phyloP scores from a whole-genome alignment of 2,797 vertebrate genomes.

The Petrocephalus schoutedeni region DNA sequence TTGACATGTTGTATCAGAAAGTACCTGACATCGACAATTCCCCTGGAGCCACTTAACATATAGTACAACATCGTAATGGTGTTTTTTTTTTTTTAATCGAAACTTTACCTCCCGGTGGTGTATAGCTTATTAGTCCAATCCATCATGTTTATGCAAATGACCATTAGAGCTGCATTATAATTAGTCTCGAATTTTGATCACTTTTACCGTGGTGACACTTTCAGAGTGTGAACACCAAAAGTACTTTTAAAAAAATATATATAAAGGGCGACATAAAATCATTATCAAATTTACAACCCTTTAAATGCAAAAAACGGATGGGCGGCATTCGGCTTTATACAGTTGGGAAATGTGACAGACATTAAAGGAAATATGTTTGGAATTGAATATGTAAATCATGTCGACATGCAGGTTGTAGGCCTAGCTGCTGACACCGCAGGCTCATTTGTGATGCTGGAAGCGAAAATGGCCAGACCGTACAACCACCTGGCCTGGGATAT shows the following conservation, averaged over 20 bases:
- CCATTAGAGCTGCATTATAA: background rate
- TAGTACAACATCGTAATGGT: background rate
- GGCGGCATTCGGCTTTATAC: background rate
- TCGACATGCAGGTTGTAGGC: background rate
- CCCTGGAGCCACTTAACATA: background rate
- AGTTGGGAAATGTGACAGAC: background rate
- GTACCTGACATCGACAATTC: background rate
- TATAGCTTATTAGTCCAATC: background rate
- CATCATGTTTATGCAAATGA: background rate
- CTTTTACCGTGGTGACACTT: background rate
- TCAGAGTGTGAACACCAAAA: background rate
- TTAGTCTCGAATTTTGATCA: background rate
- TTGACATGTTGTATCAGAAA: background rate
- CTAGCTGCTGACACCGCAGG: background rate
- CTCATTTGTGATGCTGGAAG: background rate
- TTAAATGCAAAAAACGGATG: background rate
- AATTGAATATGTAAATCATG: background rate
- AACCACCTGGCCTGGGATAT: background rate
- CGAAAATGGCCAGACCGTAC: background rate
- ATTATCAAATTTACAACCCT: background rate
- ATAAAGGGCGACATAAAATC: background rate
- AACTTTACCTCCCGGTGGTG: background rate
- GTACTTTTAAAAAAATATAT: background rate
- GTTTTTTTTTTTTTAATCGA: background rate
- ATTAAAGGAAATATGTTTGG: background rate